Conservation (phyloP, 1,140 invertebrate species). For the Aradophagus sp. region DNA sequence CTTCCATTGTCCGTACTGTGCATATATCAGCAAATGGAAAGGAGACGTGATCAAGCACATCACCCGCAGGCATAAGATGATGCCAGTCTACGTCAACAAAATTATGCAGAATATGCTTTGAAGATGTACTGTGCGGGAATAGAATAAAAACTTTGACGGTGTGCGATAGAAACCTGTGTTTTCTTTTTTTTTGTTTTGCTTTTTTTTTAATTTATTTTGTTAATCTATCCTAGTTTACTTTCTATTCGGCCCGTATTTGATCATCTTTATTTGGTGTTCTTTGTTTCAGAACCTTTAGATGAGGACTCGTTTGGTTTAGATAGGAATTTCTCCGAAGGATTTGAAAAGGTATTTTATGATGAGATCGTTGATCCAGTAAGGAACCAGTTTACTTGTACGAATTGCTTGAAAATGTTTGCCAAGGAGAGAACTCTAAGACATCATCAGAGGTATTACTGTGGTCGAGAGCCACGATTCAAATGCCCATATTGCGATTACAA, state of each 20-base stretch:
- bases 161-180: slow-evolving; percentile 2
- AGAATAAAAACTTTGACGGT: slow-evolving; percentile 3
- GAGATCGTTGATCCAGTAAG: too few relatives aligned
- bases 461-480: slow-evolving; percentile 83
- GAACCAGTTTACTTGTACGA: slow-evolving; percentile 46
- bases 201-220: too few relatives aligned
- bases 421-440: slow-evolving; percentile 32
- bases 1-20: slow-evolving; percentile 42
- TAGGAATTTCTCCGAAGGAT: too few relatives aligned
- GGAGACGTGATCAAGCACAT: slow-evolving; percentile 61
- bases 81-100: slow-evolving; percentile 19
- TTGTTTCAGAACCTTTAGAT: slow-evolving; percentile 26
- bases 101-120: slow-evolving; percentile 8
- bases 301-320: neutral
- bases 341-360: too few relatives aligned
- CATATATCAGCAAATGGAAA: slow-evolving; percentile 43
- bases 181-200: too few relatives aligned
- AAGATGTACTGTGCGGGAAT: neutral
- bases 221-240: too few relatives aligned
- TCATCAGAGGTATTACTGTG: slow-evolving; percentile 79
- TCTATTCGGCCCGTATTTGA: too few relatives aligned
- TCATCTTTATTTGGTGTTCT: slow-evolving; percentile 2
- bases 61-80: slow-evolving; percentile 53
- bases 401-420: slow-evolving; percentile 50
- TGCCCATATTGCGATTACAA: slow-evolving; percentile 80